Percentiles rank a stretch among this genome's conserved stretches.
phyloP scores from a whole-genome alignment of 2,113 vertebrate genomes.

The Pipra filicauda region DNA sequence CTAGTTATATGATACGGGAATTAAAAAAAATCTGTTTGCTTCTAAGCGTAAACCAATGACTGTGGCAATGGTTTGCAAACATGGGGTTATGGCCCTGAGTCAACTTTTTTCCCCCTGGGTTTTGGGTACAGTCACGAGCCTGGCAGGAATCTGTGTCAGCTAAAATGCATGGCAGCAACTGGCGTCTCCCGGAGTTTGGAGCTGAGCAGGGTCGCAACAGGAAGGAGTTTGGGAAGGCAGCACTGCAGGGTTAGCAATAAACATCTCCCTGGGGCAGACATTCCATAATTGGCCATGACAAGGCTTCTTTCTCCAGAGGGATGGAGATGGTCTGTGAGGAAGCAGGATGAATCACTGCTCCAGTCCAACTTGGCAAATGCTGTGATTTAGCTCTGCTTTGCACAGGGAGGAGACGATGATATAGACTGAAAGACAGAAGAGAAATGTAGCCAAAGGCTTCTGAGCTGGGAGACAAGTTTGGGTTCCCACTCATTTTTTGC shows the following conservation, averaged over 20 bases:
- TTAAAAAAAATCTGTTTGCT: not conserved
- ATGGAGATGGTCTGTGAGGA: not conserved
- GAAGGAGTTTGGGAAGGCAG: constrained; percentile 31
- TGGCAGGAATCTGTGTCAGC: constrained; percentile 15
- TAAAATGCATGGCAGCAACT: constrained; percentile 21
- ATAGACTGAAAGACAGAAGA: constrained; percentile 28
- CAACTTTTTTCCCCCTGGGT: not conserved
- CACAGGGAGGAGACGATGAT: not conserved
- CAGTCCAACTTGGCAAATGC: constrained; percentile 8
- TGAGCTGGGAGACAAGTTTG: constrained; percentile 1
- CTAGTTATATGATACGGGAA: not conserved
- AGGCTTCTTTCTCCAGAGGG: constrained; percentile 41
- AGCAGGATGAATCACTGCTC: constrained; percentile 49
- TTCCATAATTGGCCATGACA: constrained; percentile 63
- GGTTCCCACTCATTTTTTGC: constrained; percentile 29
- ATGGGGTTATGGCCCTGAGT: not conserved
- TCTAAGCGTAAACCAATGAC: not conserved
- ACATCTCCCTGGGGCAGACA: constrained; percentile 46
- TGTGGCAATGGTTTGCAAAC: constrained; percentile 1
- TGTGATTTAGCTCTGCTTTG: constrained; percentile 5
- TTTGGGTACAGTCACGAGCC: constrained; percentile 44
- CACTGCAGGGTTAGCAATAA: constrained; percentile 24
- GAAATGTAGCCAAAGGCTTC: constrained; percentile 31
- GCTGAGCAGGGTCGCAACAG: constrained; percentile 17
- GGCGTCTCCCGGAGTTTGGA: not conserved